Base-by-base conservation (phyloP, 1,140 invertebrate species). In the Drosophila ogumai region DNA sequence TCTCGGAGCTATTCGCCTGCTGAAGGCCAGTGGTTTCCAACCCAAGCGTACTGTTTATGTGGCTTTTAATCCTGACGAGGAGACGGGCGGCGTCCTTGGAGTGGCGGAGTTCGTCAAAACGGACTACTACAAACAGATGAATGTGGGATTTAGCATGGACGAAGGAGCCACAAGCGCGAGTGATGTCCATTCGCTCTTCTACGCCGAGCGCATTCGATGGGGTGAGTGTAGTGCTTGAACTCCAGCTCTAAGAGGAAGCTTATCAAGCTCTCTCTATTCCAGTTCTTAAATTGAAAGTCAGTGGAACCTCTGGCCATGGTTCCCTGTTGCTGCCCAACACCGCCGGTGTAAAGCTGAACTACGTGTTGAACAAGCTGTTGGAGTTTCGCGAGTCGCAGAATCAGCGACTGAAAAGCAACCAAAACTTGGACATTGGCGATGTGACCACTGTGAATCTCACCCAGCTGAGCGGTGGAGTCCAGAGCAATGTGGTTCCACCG, bases 361-460 rank as follows among this genome's bases (percentile, higher is more conserved):
- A 94, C 74, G 93, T 98, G 9, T 94, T 98, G 19, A 94, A 97
- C 71, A 95, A 95, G 81, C 95, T 98, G 73, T 95, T 97, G 92
- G 95, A 95, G 41, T 95, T 96, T 69, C 94, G 97, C 36, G 94
- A 94, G 41, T 90, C 94, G 56, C 94, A 98, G 91, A 95, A 95
- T 73, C 85, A 94, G 36, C 94, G 94, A 80, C 91, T 98, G 36
- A 93, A 94, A 7, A 91, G 92, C 9, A 94, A 96, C 91, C 92
- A 94, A 1, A 93, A 94, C 52, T 77, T 96, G 4, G 94, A 93
- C 9, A 93, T 97, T 46, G 97, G 97, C 10, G 96, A 98, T 93
- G 96, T 98, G 0, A 97, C 96, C 1, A 96, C 97, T 2, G 92
- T 98, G 0, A 99, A 99, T 94, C 93, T 98, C 54, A 99, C 97